Percentiles rank a stretch among this genome's conserved stretches.
These are phyloP conservation scores for Serrognathus titanus DNA, from an alignment of 2,888 invertebrate species.

Conservation along the genomic window DNA sequence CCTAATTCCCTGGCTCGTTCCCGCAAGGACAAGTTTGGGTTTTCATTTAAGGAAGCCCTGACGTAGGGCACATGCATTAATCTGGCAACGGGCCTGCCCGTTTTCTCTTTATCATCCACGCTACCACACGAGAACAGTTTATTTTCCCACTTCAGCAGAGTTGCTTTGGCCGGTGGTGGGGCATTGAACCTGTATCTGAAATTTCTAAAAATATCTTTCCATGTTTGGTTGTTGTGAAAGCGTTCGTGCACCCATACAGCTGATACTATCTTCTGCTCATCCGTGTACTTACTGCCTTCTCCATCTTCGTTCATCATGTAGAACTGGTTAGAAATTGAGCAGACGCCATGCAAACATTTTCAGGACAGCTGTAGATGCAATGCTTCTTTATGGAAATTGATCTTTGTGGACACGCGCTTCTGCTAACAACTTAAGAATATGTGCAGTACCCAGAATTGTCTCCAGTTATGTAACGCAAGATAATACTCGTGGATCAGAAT, in stretches of 20 bases:
- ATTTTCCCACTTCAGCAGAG: slow-evolving; percentile 42
- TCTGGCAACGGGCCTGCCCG: slow-evolving; percentile 44
- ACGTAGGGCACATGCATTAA: slow-evolving; percentile 43
- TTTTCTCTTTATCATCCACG: slow-evolving; percentile 47
- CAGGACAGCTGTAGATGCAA: slow-evolving; percentile 33
- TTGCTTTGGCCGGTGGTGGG: slow-evolving; percentile 42
- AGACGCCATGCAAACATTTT: slow-evolving; percentile 22
- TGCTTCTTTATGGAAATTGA: too few species aligned
- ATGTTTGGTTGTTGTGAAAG: slow-evolving; percentile 41
- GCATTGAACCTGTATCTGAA: slow-evolving; percentile 48
- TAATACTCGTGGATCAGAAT: too few species aligned
- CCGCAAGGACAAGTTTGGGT: slow-evolving; percentile 47
- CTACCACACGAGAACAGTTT: slow-evolving; percentile 48
- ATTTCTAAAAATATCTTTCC: slow-evolving; percentile 47
- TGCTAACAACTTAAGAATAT: too few species aligned
- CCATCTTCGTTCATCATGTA: slow-evolving; percentile 23
- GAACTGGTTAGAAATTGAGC: slow-evolving; percentile 11
- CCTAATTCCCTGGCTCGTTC: slow-evolving; percentile 46
- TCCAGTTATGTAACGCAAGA: too few species aligned
- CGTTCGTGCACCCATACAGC: slow-evolving; percentile 54
- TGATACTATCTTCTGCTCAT: slow-evolving; percentile 50
- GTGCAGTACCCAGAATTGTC: too few species aligned
- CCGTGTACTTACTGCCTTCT: slow-evolving; percentile 35
- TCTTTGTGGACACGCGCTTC: too few species aligned
- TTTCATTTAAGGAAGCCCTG: slow-evolving; percentile 42